Base-by-base conservation (phyloP, 2,797 vertebrate species). In the Cuniculus paca region DNA sequence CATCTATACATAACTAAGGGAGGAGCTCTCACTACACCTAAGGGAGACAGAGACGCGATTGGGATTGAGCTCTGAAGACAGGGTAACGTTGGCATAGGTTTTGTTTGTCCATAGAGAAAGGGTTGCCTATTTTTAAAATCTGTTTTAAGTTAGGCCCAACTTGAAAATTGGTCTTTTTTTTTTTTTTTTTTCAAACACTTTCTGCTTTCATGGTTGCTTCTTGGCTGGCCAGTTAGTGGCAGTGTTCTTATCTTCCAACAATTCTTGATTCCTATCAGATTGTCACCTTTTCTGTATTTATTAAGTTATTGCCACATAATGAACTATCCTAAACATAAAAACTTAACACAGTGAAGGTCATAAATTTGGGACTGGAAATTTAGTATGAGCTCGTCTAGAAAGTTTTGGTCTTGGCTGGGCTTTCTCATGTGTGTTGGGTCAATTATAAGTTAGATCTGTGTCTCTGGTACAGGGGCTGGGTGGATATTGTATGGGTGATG, bases 51-150 rank as follows among this genome's bases (percentile, higher is more conserved):
- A 84, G 1, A 13, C 82, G 26, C 95, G 75, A 54, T 65, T 91
- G 72, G 83, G 78, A n/a, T 61, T 92, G 50, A 83, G 31, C 48
- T 72, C 95, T 77, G n/a, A 88, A 95, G 54, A 45, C 39, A 80
- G 45, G 45, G 6, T 61, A 92, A 12, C 31, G 52, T 58, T 84
- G 68, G 20, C 14, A 39, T 58, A 65, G 28, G 3, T 87, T 95
- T 97, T 63, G 34, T 45, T 90, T 86, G 50, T 82, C 8, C 3
- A n/a, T 26, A 90, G 86, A 50, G 60, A 93, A 87, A 87, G 11
- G 6, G 6, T 24, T 72, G 24, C 19, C 9, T 74, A 19, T 42
- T 70, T 89, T 91, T 82, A 36, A 60, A 83, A 77, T 88, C 61
- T 81, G 63, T 90, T 54, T 70, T 70, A 50, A 60, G 34, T 81